Evolutionary conservation across 1,140 invertebrate species (phyloP).

Genomic region (Sarcophaga peregrina): DNA sequence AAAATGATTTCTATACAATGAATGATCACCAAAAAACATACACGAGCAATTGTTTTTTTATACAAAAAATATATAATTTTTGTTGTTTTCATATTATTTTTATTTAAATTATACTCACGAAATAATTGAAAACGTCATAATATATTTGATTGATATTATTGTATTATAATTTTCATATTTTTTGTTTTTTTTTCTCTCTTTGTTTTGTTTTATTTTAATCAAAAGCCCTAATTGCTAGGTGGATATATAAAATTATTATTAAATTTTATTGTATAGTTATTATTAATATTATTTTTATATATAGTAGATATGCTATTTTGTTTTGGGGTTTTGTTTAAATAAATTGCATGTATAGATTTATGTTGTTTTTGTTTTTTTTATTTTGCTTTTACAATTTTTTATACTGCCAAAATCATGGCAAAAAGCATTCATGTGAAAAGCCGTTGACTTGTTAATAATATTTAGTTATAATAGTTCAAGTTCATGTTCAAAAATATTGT

Average conservation of each 20-base stretch:
- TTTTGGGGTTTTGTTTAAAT: not conserved
- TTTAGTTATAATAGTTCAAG: slow-evolving; percentile 42
- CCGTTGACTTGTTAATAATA: slow-evolving; percentile 45
- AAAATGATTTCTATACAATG: not conserved
- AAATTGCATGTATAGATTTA: slow-evolving; percentile 7
- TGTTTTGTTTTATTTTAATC: not conserved
- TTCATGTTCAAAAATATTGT: slow-evolving; percentile 34
- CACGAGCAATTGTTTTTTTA: not conserved
- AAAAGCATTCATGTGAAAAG: slow-evolving; percentile 42
- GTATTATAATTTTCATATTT: not conserved
- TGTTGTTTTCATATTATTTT: not conserved
- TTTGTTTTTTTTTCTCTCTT: not conserved
- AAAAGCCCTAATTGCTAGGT: not conserved
- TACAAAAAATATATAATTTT: too few relatives aligned
- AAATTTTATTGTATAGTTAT: slow-evolving; percentile 11
- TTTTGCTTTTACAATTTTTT: not conserved
- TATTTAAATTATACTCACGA: slow-evolving; percentile 5
- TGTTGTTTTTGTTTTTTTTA: not conserved
- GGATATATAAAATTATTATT: too few relatives aligned
- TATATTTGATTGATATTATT: slow-evolving; percentile 11
- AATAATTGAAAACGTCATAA: slow-evolving; percentile 2
- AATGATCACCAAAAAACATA: not conserved
- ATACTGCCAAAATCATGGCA: slow-evolving; percentile 17
- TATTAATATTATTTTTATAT: not conserved
- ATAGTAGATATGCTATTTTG: not conserved